Evolutionary conservation across 2,888 invertebrate species (phyloP), one percentile per base, ranked within the genome.

Genomic region (Zygaena filipendulae): DNA sequence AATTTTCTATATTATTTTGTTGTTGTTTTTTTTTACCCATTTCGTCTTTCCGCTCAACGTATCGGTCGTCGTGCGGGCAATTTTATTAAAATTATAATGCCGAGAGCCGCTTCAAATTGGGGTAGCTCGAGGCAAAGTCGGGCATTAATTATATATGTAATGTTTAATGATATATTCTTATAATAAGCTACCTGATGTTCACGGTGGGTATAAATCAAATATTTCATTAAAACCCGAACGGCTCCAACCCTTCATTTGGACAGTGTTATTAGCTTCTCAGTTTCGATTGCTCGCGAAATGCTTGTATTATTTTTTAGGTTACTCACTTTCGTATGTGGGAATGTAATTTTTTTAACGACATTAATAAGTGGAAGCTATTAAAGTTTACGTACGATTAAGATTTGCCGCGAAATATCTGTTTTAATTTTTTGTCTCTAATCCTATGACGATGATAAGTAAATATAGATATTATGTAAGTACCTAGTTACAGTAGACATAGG

Each of bases 81-180:
- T 77, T 77, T 77, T 75, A 74, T 69, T 71, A 72, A 75, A 77
- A 77, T 77, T 77, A 75, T 72, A 75, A 72, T 70, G 69, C 69
- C 49, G 52, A 49, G 51, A 48, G 48, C 55, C 57, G 56, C 43
- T 57, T 58, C 45, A 75, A 77, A 75, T 75, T 75, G 75, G 75
- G 77, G 77, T 72, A 52, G 74, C 75, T 74, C 31, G 48, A 45
- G 75, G 77, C 77, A 59, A 69, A 67, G 54, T 56, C 55, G 51
- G 59, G 43, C 54, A 70, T 72, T 79, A 79, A 79, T 79, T 79
- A 79, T 77, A 77, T 71, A 74, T 50, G 75, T 77, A 77, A 79
- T 77, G 64, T 59, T 71, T 79, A 79, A 79, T 79, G 71, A 77
- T 77, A 77, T 71, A 74, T 70, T 67, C 70, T 64, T 67, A 70